Evolutionary conservation across 2,888 invertebrate genomes (phyloP).

Genomic region (Drosophila kuntzei): DNA sequence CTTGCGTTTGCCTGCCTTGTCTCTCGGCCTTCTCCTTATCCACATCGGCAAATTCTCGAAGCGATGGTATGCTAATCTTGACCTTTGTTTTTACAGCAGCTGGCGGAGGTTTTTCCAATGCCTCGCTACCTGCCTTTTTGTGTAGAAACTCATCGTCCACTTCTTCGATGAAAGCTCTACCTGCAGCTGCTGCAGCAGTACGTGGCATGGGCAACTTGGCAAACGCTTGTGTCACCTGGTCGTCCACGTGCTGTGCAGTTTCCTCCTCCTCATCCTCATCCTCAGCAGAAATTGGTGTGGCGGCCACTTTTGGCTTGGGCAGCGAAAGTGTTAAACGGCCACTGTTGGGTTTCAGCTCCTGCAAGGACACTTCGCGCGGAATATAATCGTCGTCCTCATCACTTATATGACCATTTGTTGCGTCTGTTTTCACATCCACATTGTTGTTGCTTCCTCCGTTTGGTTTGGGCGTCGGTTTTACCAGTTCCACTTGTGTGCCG

Average conservation of each 20-base stretch:
- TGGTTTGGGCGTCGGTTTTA: conserved; percentile 18
- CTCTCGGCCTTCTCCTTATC: conserved; percentile 73
- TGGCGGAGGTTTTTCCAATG: conserved; percentile 69
- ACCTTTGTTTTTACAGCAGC: conserved; percentile 86
- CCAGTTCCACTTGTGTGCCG: conserved; percentile 20
- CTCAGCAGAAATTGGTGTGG: conserved; percentile 5
- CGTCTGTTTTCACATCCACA: background rate
- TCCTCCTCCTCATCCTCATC: conserved; percentile 20
- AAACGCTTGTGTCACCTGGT: conserved; percentile 67
- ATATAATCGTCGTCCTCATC: conserved; percentile 80
- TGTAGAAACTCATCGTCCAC: conserved; percentile 89
- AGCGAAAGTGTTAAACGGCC: conserved; percentile 62
- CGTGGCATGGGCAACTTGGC: conserved; percentile 83
- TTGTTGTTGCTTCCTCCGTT: background rate
- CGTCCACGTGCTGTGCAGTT: conserved; percentile 10
- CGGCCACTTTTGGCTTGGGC: conserved; percentile 75
- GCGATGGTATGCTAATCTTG: conserved; percentile 89
- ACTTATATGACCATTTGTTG: conserved; percentile 74
- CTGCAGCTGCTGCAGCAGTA: background rate
- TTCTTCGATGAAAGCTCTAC: conserved; percentile 82
- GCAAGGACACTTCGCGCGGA: conserved; percentile 52
- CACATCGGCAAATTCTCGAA: conserved; percentile 86
- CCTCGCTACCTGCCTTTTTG: conserved; percentile 85
- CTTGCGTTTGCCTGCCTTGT: conserved; percentile 41
- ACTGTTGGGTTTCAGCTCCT: conserved; percentile 37